phyloP scores from a whole-genome alignment of 1,140 invertebrate genomes.

The Catajapyx aquilonaris region DNA sequence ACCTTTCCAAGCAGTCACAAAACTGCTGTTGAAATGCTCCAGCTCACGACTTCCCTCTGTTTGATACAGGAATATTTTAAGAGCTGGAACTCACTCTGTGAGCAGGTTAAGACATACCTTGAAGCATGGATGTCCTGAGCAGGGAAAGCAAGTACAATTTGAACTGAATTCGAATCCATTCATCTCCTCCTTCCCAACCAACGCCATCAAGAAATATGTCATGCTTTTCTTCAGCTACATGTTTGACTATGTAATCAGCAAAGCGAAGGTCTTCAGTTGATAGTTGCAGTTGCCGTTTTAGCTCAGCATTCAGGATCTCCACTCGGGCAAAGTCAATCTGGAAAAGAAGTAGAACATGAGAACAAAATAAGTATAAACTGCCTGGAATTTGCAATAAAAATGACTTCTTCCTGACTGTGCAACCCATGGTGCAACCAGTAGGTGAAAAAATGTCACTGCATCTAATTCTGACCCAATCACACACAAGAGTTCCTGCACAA shows the following conservation, averaged over 20 bases:
- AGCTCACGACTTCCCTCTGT: constrained; percentile 51
- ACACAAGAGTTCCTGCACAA: too few species aligned
- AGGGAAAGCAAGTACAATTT: constrained; percentile 75
- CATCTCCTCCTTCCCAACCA: constrained; percentile 76
- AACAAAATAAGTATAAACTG: too few species aligned
- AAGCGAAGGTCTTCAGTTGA: constrained; percentile 91
- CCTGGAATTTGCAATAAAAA: too few species aligned
- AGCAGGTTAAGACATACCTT: too few species aligned
- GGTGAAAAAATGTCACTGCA: too few species aligned
- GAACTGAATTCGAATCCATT: constrained; percentile 92
- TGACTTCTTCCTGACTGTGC: too few species aligned
- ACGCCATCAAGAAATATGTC: constrained; percentile 57
- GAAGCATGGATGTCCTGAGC: constrained; percentile 53
- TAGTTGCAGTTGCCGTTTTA: constrained; percentile 60
- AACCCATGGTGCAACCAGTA: too few species aligned
- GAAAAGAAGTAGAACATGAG: constrained; percentile 3
- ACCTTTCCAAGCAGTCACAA: constrained; percentile 61
- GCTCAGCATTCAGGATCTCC: constrained; percentile 64
- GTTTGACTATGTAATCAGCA: constrained; percentile 76
- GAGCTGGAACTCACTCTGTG: too few species aligned
- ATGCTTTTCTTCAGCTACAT: constrained; percentile 54
- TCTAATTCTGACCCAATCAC: too few species aligned
- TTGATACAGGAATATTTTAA: too few species aligned
- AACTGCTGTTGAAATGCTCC: constrained; percentile 73
- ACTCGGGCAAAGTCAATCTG: constrained; percentile 55